phyloP scores from a whole-genome alignment of 2,797 vertebrate genomes.

The Trematomus bernacchii region DNA sequence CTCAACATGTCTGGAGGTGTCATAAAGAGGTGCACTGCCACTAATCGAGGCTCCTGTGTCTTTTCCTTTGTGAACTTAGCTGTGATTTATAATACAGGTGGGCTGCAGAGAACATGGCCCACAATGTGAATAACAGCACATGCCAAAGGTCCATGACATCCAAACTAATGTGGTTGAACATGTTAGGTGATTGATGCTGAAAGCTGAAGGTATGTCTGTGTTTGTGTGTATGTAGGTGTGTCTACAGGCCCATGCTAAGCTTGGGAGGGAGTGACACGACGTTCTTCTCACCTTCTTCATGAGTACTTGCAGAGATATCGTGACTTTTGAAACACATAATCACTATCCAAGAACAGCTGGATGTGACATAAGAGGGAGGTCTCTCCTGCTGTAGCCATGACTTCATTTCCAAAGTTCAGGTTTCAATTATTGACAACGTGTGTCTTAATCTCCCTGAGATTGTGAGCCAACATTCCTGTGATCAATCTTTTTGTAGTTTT shows the following conservation, averaged over 20 bases:
- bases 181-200: conserved; percentile 57
- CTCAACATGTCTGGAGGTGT: conserved; percentile 65
- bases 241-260: background rate
- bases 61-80: conserved; percentile 51
- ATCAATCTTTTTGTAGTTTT: conserved; percentile 44
- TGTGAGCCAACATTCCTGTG: conserved; percentile 31
- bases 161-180: conserved; percentile 26
- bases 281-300: conserved; percentile 48
- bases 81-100: conserved; percentile 67
- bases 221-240: conserved; percentile 6
- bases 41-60: conserved; percentile 57
- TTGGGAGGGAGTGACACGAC: conserved; percentile 19
- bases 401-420: conserved; percentile 56
- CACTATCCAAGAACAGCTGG: conserved; percentile 64
- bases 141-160: conserved; percentile 15
- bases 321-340: conserved; percentile 55
- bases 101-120: conserved; percentile 25
- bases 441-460: conserved; percentile 49
- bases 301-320: conserved; percentile 31
- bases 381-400: conserved; percentile 49
- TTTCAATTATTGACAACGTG: conserved; percentile 59
- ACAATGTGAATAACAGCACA: conserved; percentile 37
- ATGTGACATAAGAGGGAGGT: conserved; percentile 70
- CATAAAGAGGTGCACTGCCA: conserved; percentile 46
- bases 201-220: conserved; percentile 30